Conservation (phyloP, 2,888 invertebrate species). For the Drosophila hamatofila region DNA sequence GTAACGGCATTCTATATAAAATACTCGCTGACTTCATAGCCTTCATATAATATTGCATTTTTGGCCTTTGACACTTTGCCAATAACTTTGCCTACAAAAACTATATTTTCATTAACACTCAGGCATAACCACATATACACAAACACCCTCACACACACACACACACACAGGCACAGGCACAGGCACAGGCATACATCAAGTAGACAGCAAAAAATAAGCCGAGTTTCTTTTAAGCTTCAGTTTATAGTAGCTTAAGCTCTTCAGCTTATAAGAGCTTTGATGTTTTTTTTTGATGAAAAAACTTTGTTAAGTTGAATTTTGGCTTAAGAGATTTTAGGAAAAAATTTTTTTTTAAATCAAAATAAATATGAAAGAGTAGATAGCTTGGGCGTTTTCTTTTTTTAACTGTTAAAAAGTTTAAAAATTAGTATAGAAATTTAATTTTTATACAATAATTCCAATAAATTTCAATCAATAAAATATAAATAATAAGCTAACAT, state of each 20-base stretch:
- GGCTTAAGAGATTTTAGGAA: not conserved
- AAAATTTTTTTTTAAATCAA: not conserved
- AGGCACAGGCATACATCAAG: not conserved
- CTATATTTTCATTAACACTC: conserved; percentile 47
- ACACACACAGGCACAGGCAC: too few species aligned
- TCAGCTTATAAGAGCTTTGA: conserved; percentile 3
- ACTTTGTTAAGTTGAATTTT: not conserved
- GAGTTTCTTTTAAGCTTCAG: conserved; percentile 2
- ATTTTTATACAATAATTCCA: too few species aligned
- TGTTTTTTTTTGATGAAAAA: not conserved
- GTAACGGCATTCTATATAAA: conserved; percentile 22
- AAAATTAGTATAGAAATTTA: too few species aligned
- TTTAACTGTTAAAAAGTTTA: too few species aligned
- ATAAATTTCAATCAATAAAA: too few species aligned
- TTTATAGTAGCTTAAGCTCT: conserved; percentile 4
- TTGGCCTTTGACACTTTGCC: conserved; percentile 53
- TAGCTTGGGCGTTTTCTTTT: too few species aligned
- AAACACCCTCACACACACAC: not conserved
- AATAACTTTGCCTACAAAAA: conserved; percentile 55
- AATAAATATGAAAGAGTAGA: not conserved
- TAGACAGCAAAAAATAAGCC: not conserved
- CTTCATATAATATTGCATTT: conserved; percentile 49
- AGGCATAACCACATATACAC: conserved; percentile 7
- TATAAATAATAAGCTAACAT: too few species aligned
- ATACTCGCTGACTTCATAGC: conserved; percentile 50